A percentile compares a stretch with the other conserved stretches of the same genome.
These are phyloP conservation scores for Electrona antarctica DNA, from an alignment of 2,113 vertebrate species.

Conservation along the genomic window DNA sequence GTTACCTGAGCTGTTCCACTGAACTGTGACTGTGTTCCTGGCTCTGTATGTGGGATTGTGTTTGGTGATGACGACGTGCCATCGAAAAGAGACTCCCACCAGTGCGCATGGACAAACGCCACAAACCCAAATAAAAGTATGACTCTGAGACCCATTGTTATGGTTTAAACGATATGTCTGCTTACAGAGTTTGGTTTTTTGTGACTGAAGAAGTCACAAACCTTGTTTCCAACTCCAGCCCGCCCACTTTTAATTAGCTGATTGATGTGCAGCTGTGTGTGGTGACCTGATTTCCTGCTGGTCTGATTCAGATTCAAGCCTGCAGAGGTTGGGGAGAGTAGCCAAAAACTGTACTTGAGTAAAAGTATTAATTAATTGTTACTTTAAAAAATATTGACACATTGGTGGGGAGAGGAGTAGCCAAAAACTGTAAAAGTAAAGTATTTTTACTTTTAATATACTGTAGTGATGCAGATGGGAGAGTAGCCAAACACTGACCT, in stretches of 20 bases:
- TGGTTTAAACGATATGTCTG: conserved; percentile 23
- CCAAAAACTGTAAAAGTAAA: too few relatives aligned
- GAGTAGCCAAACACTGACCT: too few relatives aligned
- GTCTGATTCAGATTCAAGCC: neutral
- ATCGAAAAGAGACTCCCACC: conserved; percentile 4
- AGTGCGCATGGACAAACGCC: conserved; percentile 40
- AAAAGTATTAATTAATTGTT: too few relatives aligned
- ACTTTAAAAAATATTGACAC: too few relatives aligned
- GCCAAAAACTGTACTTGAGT: neutral
- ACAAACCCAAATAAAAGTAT: conserved; percentile 15
- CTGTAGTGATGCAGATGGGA: too few relatives aligned
- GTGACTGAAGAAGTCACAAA: conserved; percentile 6
- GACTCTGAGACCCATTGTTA: conserved; percentile 51
- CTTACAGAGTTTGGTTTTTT: conserved; percentile 10
- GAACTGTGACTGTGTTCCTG: neutral
- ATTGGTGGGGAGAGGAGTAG: too few relatives aligned
- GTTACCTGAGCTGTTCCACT: neutral
- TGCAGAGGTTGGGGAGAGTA: neutral
- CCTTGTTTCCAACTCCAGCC: conserved; percentile 11
- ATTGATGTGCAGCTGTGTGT: conserved; percentile 61
- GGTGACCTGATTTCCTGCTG: neutral
- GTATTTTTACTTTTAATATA: too few relatives aligned
- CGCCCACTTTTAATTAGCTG: conserved; percentile 58
- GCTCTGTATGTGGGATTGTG: neutral
- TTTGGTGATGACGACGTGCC: conserved; percentile 3